Conservation (phyloP, 2,797 vertebrate species). For the Tragopan temminckii region DNA sequence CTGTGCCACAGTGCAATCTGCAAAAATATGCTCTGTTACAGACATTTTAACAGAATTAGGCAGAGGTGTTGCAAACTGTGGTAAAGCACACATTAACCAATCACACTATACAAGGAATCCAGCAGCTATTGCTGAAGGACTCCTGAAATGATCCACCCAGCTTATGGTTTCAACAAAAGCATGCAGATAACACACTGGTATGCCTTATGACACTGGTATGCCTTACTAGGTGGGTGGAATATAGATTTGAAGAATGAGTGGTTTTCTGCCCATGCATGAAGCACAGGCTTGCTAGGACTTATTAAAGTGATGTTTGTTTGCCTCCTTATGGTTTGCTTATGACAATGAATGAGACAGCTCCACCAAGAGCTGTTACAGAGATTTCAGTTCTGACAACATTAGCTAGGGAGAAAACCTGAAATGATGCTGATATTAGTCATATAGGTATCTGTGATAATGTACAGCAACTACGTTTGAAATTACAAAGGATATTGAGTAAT, state of each 20-base stretch:
- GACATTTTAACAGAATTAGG: not conserved
- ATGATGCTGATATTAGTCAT: not conserved
- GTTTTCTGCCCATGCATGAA: not conserved
- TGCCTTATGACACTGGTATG: not conserved
- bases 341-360: not conserved
- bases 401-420: not conserved
- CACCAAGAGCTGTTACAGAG: not conserved
- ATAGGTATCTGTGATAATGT: not conserved
- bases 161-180: not conserved
- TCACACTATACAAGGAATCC: not conserved
- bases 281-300: not conserved
- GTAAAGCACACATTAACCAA: not conserved
- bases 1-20: not conserved
- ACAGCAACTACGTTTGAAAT: not conserved
- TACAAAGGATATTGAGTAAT: not conserved
- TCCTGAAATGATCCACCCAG: not conserved
- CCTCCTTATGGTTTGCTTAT: not conserved
- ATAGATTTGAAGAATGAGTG: not conserved
- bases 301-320: not conserved
- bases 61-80: not conserved
- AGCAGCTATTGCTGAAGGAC: not conserved
- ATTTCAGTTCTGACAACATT: not conserved
- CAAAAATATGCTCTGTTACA: not conserved
- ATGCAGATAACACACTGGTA: not conserved
- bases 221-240: not conserved